phyloP scores from a whole-genome alignment of 2,797 vertebrate species.

The Bovichtus diacanthus region DNA sequence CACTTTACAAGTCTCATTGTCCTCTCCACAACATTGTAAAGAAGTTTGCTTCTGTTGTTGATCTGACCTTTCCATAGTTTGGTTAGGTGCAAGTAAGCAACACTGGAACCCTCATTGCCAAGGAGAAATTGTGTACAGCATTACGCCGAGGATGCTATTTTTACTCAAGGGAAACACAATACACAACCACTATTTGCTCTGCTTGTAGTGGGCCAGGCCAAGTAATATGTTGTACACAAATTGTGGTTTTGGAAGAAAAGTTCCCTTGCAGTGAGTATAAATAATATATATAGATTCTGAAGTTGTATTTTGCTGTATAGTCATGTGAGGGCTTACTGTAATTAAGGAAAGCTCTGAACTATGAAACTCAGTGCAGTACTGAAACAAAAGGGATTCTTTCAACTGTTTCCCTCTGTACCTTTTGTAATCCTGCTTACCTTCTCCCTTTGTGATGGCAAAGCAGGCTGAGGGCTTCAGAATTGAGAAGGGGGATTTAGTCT shows the following conservation, averaged over 20 bases:
- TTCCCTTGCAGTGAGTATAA: constrained; percentile 47
- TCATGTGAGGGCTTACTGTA: constrained; percentile 41
- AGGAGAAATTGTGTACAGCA: constrained; percentile 38
- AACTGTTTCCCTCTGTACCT: constrained; percentile 59
- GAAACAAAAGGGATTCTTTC: constrained; percentile 61
- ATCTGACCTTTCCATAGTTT: constrained; percentile 43
- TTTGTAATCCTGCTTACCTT: constrained; percentile 65
- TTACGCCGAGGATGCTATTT: constrained; percentile 46
- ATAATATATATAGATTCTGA: constrained; percentile 68
- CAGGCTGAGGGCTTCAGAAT: constrained; percentile 54
- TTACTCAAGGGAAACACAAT: constrained; percentile 46
- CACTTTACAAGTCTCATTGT: constrained; percentile 21
- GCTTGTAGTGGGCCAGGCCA: constrained; percentile 27
- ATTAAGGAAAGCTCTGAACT: constrained; percentile 26
- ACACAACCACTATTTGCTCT: constrained; percentile 50
- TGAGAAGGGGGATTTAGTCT: constrained; percentile 73
- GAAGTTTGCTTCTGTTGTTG: constrained; percentile 9
- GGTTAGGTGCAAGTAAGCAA: constrained; percentile 52
- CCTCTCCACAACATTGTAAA: constrained; percentile 31
- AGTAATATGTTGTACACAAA: constrained; percentile 34
- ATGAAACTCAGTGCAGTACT: constrained; percentile 32
- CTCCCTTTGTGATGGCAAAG: constrained; percentile 59
- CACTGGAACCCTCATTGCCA: constrained; percentile 30
- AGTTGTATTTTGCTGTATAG: constrained; percentile 36
- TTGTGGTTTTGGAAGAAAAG: constrained; percentile 35